Percentiles rank a stretch among this genome's conserved stretches.
Evolutionary conservation across 2,797 vertebrate species (phyloP).

Genomic region (Myioborus melanocephalus): DNA sequence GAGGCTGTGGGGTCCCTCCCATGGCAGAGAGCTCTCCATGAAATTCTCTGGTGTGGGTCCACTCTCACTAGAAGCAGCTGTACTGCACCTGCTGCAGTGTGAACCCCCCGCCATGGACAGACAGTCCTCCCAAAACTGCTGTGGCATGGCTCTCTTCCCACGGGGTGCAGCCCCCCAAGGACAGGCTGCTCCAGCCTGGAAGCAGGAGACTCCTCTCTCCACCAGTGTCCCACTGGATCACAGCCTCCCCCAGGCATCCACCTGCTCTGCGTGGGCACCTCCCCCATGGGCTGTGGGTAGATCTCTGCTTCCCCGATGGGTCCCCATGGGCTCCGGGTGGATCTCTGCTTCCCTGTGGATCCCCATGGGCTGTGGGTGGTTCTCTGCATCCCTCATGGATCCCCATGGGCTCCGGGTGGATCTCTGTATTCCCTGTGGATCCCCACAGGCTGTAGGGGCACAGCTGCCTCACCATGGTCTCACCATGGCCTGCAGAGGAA

Average conservation of each 20-base stretch:
- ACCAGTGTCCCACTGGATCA: rapidly evolving
- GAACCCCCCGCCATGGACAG: neutral
- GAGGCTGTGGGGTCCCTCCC: neutral
- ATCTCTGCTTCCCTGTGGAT: neutral
- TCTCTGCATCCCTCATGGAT: neutral
- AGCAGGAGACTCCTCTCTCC: neutral
- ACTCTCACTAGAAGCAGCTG: neutral
- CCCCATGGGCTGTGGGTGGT: neutral
- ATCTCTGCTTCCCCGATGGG: neutral
- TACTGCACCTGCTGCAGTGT: neutral
- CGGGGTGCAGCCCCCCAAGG: no score
- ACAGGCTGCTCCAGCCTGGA: no score
- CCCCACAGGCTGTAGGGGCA: neutral
- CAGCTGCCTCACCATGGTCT: neutral
- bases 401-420: neutral
- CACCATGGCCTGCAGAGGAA: neutral
- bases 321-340: no score
- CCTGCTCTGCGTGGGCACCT: neutral
- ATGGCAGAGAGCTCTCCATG: neutral
- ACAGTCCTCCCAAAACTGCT: no score
- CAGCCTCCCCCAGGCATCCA: neutral
- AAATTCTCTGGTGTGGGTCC: rapidly evolving
- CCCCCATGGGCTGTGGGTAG: neutral
- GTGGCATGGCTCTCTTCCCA: neutral
- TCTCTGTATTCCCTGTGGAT: neutral